A percentile compares a stretch with the other conserved stretches of the same genome.
phyloP scores from a whole-genome alignment of 2,888 invertebrate species.

The Bellardia pandia region DNA sequence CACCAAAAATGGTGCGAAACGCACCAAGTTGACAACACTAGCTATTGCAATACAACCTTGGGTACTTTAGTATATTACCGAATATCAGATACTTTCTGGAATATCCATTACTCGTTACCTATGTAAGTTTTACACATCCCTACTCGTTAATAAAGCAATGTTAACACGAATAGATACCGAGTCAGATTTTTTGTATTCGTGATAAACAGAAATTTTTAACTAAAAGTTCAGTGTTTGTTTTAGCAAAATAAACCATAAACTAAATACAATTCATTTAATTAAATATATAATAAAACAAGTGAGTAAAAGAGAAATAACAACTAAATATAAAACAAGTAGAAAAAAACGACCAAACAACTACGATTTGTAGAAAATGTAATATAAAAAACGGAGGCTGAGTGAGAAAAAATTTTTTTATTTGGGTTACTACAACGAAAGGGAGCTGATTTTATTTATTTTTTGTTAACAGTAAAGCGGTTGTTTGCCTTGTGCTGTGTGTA shows the following conservation, averaged over 20 bases:
- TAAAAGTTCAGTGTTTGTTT: conserved; percentile 52
- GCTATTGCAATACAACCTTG: neutral
- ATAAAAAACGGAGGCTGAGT: conserved; percentile 24
- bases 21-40: too few species aligned
- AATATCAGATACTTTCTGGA: neutral
- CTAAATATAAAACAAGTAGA: conserved; percentile 3
- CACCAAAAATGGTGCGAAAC: too few species aligned
- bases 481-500: neutral
- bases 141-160: conserved; percentile 25
- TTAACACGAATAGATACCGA: conserved; percentile 61
- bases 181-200: conserved; percentile 61
- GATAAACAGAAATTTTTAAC: conserved; percentile 68
- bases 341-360: neutral
- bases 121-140: neutral
- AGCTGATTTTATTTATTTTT: neutral
- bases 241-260: conserved; percentile 22
- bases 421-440: conserved; percentile 31
- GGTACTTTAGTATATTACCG: neutral
- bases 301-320: conserved; percentile 49
- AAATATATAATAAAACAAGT: conserved; percentile 46
- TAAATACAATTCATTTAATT: conserved; percentile 14
- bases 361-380: conserved; percentile 10
- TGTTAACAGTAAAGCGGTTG: conserved; percentile 19
- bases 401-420: conserved; percentile 38
- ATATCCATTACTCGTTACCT: conserved; percentile 6